phyloP scores from a whole-genome alignment of 1,140 invertebrate species.

The Gerris buenoi region DNA sequence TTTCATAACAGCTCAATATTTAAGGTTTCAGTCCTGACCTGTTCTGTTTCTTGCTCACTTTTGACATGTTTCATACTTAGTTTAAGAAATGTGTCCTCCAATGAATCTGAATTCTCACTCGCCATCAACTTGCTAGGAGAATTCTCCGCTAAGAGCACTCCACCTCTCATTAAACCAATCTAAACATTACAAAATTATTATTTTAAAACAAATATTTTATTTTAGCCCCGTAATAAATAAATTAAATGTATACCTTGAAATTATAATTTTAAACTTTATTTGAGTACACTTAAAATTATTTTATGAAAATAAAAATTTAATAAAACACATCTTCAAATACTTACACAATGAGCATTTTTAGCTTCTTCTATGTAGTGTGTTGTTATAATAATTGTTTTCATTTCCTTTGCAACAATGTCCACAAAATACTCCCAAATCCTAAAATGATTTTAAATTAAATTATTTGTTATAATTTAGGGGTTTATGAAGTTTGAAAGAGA shows the following conservation, averaged over 20 bases:
- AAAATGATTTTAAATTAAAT: too few species aligned
- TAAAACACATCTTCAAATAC: too few species aligned
- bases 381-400: slow-evolving; percentile 69
- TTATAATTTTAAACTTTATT: too few species aligned
- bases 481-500: too few species aligned
- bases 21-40: not conserved
- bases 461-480: too few species aligned
- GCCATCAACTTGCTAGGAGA: slow-evolving; percentile 35
- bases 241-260: too few species aligned
- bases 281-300: too few species aligned
- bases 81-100: slow-evolving; percentile 47
- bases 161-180: slow-evolving; percentile 45
- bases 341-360: slow-evolving; percentile 63
- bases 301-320: too few species aligned
- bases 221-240: too few species aligned
- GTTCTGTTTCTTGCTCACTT: not conserved
- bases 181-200: slow-evolving; percentile 14
- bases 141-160: slow-evolving; percentile 40
- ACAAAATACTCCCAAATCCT: slow-evolving; percentile 62
- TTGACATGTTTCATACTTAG: slow-evolving; percentile 27
- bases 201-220: too few species aligned
- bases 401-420: slow-evolving; percentile 48
- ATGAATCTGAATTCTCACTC: slow-evolving; percentile 31
- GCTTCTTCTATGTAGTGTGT: slow-evolving; percentile 93
- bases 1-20: too few species aligned